Evolutionary conservation across 2,888 invertebrate species (phyloP), one percentile per base, ranked within the genome.

Genomic region (Podabrus alpinus): DNA sequence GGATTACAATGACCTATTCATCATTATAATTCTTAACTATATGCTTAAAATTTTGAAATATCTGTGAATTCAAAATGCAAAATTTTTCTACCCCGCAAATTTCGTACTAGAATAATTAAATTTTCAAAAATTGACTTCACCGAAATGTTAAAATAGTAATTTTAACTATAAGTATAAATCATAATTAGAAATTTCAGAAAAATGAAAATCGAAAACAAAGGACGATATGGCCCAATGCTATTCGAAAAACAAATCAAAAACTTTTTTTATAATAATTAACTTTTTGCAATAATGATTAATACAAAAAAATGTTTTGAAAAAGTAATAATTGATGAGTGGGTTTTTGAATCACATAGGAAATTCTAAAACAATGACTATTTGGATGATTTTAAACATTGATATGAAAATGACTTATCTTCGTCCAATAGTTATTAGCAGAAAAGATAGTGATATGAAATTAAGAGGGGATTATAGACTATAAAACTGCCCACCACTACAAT

Each of bases 391-490:
- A 45, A 45, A 7, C 45, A 45, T 2, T 45, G 45, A 45, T 45
- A 45, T 45, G 45, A 45, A 45, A 45, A n/a, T 45, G 45, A 45
- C 7, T 78, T 72, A 74, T 75, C 72, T 74, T 78, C 67, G 74
- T 67, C 73, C 73, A 78, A 59, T 64, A 64, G 76, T 75, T 72
- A 75, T 77, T 75, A 79, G 75, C 73, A 78, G 77, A 64, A 76
- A 78, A 79, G 76, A 77, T 66, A 78, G 73, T 60, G 68, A 66
- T 15, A 73, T 45, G 13, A 19, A 29, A 69, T 67, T 61, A 72
- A 78, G 74, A 77, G 76, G 79, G 79, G 78, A 70, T 71, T 68
- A 67, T 61, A 68, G 62, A 60, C 68, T 79, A 79, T 79, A 79
- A 76, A 79, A 72, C 73, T 75, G 77, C 66, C 75, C 79, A 78